A percentile compares a stretch with the other conserved stretches of the same genome.
phyloP scores from a whole-genome alignment of 2,797 vertebrate genomes.

The Sebastes vulpes region DNA sequence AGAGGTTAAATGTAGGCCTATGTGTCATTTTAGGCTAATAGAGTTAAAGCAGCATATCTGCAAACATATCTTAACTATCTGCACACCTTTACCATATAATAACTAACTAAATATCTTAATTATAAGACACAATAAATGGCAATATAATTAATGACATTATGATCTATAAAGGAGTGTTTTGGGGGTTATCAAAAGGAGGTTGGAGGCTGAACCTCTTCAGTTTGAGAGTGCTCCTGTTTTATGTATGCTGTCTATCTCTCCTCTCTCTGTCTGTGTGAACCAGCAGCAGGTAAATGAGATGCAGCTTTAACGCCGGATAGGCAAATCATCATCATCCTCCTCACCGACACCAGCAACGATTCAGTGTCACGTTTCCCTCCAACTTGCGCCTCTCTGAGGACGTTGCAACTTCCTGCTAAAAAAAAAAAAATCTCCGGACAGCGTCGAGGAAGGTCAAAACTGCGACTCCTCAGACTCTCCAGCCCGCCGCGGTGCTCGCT shows the following conservation, averaged over 20 bases:
- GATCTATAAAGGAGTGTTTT: background rate
- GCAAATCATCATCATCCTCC: background rate
- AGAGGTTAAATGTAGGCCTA: background rate
- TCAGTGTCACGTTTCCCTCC: background rate
- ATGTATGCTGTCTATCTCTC: background rate
- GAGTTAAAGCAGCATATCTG: background rate
- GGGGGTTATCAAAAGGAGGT: background rate
- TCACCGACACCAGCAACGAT: background rate
- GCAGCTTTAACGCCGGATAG: background rate
- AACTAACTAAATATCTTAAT: background rate
- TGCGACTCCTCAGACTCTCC: background rate
- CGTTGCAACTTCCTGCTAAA: background rate
- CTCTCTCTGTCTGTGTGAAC: background rate
- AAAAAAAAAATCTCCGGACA: background rate
- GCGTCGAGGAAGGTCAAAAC: slow-evolving; percentile 5
- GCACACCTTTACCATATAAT: background rate
- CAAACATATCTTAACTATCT: too few species aligned
- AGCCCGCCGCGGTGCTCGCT: background rate
- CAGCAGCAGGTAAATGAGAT: slow-evolving; percentile 20
- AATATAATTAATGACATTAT: background rate
- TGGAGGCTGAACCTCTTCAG: slow-evolving; percentile 25
- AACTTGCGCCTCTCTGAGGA: slow-evolving; percentile 1
- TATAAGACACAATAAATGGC: background rate
- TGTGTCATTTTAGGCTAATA: background rate
- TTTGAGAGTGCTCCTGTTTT: background rate